Evolutionary conservation across 2,888 invertebrate genomes (phyloP), one percentile per base, ranked within the genome.

Genomic region (Galeopsomyia nigrocyanea): DNA sequence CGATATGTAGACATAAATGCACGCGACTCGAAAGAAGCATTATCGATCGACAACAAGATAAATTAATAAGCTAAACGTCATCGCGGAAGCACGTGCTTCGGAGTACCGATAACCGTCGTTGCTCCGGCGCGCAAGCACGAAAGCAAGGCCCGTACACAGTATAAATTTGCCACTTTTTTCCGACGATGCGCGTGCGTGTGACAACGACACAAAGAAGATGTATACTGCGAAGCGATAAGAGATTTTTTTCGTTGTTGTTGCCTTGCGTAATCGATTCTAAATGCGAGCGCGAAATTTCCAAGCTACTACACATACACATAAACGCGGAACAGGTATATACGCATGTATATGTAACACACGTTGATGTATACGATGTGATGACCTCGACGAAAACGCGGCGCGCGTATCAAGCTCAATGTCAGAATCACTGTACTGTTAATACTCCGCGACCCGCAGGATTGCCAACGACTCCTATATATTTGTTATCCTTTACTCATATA

Each of bases 261-360:
- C 26, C 56, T 70, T 70, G 66, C 66, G 73, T 58, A 73, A 73
- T 73, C 69, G 66, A 58, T 67, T 58, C 69, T 69, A 68, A 26
- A 65, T 56, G 31, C 39, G 50, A 57, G 57, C 66, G 73, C 65
- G 61, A 69, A 69, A 73, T 69, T 73, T 73, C 57, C 31, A 61
- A 56, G 51, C 68, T 46, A 62, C 39, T 73, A 51, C 22, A 51
- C 46, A 46, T 61, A 47, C 10, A 13, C 10, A 39, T 1, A 39
- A 39, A 39, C 39, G 17, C 26, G 26, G 26, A 26, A 26, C 26
- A 26, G 26, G 26, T 26, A 26, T 26, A 26, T 26, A 26, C 5
- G 9, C 51, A 64, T 16, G 22, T 5, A 57, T 21, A 51, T 17
- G 26, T 57, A 7, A 31, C 21, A 50, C 57, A 31, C 26, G 2